Evolutionary conservation across 2,888 invertebrate genomes (phyloP).

Genomic region (Drepana falcataria): DNA sequence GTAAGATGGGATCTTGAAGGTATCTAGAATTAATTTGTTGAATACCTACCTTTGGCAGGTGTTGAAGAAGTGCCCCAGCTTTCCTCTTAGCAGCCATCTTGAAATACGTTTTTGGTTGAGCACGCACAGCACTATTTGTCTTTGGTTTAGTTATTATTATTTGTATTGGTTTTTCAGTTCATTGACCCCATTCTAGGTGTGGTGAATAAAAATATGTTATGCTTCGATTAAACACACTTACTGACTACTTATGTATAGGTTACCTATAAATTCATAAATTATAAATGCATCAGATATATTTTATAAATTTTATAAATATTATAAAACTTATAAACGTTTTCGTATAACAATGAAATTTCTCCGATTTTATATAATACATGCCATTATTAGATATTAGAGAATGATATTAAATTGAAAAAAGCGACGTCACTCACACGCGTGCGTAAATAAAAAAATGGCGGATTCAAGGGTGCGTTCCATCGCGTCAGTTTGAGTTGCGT

Average conservation of each 20-base stretch:
- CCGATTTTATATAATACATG: too few relatives aligned
- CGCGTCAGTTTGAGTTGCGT: slow-evolving; percentile 30
- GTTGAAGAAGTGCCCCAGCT: slow-evolving; percentile 86
- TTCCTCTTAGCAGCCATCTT: slow-evolving; percentile 87
- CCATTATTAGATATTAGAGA: too few relatives aligned
- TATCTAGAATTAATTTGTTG: slow-evolving; percentile 35
- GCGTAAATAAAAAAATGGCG: slow-evolving; percentile 9
- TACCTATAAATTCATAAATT: not conserved
- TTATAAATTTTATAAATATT: too few relatives aligned
- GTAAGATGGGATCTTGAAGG: slow-evolving; percentile 34
- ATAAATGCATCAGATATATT: too few relatives aligned
- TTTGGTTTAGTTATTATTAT: slow-evolving; percentile 48
- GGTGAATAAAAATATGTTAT: slow-evolving; percentile 20
- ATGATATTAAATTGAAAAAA: too few relatives aligned
- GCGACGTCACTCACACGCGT: not conserved
- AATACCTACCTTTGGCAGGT: slow-evolving; percentile 78
- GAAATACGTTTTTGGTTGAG: slow-evolving; percentile 43
- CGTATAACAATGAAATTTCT: too few relatives aligned
- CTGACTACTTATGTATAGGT: not conserved
- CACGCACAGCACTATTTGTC: slow-evolving; percentile 60
- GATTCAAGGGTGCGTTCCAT: slow-evolving; percentile 19
- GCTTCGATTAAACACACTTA: slow-evolving; percentile 10
- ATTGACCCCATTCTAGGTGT: slow-evolving; percentile 48
- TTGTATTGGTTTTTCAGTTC: slow-evolving; percentile 39
- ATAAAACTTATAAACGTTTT: too few relatives aligned